A percentile compares a stretch with the other conserved stretches of the same genome.
Conservation (phyloP, 2,113 vertebrate genomes). For the Hippolais icterina region DNA sequence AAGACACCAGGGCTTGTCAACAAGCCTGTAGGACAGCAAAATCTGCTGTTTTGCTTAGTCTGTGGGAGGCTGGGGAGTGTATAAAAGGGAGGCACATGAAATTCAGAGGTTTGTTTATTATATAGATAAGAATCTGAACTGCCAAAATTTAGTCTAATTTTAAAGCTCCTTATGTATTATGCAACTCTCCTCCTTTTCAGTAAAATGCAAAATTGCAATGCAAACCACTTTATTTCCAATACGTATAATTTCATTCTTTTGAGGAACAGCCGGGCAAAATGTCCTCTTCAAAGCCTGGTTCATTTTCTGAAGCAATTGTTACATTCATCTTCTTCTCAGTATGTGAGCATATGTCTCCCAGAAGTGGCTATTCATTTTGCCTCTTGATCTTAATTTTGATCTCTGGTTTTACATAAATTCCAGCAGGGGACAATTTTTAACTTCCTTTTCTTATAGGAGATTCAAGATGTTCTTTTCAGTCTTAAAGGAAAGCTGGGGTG, state of each 20-base stretch:
- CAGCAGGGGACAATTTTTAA: not conserved
- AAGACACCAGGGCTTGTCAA: not conserved
- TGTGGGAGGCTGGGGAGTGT: not conserved
- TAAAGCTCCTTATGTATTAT: constrained; percentile 24
- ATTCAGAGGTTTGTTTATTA: constrained; percentile 8
- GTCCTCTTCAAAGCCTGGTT: not conserved
- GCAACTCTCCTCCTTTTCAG: not conserved
- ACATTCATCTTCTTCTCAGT: not conserved
- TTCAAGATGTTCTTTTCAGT: not conserved
- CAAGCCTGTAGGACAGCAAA: not conserved
- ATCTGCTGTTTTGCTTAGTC: not conserved
- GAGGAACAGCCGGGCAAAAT: not conserved
- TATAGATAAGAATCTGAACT: not conserved
- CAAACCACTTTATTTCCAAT: not conserved
- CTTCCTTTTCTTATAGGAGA: not conserved
- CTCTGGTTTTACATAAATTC: not conserved
- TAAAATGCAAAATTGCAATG: not conserved
- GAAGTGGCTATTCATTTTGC: not conserved
- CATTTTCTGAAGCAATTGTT: not conserved
- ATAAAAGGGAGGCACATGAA: not conserved
- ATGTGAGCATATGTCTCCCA: not conserved
- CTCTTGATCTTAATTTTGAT: not conserved
- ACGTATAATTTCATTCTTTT: not conserved
- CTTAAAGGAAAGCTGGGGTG: not conserved
- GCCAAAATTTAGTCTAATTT: constrained; percentile 37